These are phyloP conservation scores for Sycobia sp. DNA, from an alignment of 1,140 invertebrate species.

Conservation along the genomic window DNA sequence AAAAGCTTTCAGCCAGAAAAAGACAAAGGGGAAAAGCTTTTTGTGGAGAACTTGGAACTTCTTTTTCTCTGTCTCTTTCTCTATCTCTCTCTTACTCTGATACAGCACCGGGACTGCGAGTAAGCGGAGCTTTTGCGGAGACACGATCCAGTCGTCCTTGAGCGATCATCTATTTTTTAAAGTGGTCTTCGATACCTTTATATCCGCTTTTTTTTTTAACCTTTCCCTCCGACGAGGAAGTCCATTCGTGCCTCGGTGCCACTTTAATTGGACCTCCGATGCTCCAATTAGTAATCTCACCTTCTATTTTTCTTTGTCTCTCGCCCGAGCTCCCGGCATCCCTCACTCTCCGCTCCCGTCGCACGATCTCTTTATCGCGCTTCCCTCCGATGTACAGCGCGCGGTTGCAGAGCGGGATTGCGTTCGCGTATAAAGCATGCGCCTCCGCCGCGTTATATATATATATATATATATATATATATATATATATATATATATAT, in stretches of 20 bases:
- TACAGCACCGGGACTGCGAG: too few species aligned
- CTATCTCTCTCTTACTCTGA: too few species aligned
- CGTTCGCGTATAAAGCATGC: too few species aligned
- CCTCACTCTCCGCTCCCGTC: too few species aligned
- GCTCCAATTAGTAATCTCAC: slow-evolving; percentile 28
- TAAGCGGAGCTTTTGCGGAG: neutral
- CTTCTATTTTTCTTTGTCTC: neutral
- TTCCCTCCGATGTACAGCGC: too few species aligned
- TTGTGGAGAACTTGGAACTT: too few species aligned
- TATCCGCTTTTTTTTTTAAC: neutral
- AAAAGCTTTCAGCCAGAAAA: too few species aligned
- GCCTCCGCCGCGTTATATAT: neutral
- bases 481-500: neutral
- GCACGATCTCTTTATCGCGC: too few species aligned
- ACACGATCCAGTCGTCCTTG: slow-evolving; percentile 18
- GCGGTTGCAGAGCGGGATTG: too few species aligned
- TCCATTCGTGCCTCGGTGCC: neutral
- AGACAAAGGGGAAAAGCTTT: too few species aligned
- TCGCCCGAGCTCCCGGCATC: too few species aligned
- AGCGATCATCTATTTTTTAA: slow-evolving; percentile 10
- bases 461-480: neutral
- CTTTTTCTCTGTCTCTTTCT: too few species aligned
- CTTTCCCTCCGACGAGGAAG: slow-evolving; percentile 4
- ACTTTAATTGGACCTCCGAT: slow-evolving; percentile 21
- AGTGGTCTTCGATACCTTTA: neutral